Evolutionary conservation across 1,140 invertebrate species (phyloP), one percentile per base, ranked within the genome.

Genomic region (Apis cerana): DNA sequence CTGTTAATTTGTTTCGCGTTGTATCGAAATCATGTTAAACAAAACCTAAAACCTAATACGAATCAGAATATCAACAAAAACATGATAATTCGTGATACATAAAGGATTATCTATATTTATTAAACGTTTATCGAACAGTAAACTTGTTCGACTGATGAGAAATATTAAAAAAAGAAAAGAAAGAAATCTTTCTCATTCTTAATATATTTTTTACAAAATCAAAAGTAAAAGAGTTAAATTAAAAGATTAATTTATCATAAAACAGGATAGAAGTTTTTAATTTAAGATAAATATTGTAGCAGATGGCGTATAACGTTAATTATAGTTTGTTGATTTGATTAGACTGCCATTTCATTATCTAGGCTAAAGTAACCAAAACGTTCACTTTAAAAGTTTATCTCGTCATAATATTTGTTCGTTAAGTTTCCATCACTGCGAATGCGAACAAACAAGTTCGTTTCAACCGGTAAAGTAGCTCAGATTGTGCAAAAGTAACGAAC

Each of bases 401-500:
- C 15, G 19, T 21, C 23, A 43, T 54, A 65, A 76, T 64, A 65
- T 54, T 27, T n/a, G 5, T 9, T 33, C 8, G 43, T 8, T 10
- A n/a, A 54, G 27, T n/a, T 59, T 48, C 2, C 19, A 17, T 11
- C 13, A 17, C 7, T 43, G 11, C 33, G 12, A 11, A 69, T 19
- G 43, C 8, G 17, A n/a, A 68, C 13, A 23, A 50, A 59, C 54
- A 50, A 15, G 33, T 50, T 59, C 12, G 21, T 56, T 70, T 17
- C 7, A 15, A 17, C 10, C 13, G 5, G 58, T 17, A 17, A 19
- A 33, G 12, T 7, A 11, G 52, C 33, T 8, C n/a, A 64, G 65
- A 83, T 80, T 75, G 23, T 19, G 33, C 62, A 19, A 75, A 59
- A 64, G 48, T 75, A 86, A 86, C 58, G 64, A 79, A 71, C 43